Evolutionary conservation across 1,140 invertebrate species (phyloP), one percentile per base, ranked within the genome.

Genomic region (Calephelis nemesis): DNA sequence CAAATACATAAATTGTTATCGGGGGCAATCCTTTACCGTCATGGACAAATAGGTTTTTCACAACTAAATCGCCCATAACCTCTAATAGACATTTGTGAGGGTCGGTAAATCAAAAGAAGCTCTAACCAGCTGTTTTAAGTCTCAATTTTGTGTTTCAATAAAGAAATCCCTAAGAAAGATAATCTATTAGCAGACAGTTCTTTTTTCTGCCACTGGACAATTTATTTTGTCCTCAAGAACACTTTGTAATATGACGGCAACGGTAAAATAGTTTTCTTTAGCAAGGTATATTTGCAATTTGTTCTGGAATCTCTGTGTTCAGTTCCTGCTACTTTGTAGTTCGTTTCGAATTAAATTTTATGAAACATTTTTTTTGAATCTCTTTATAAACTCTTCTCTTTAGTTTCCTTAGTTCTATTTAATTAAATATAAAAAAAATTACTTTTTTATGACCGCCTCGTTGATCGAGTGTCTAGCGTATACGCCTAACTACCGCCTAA

Each of bases 1-100:
- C 81, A 86, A 88, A 86, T 83, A 85, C 80, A 85, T 86, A 88
- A 88, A 88, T 88, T 88, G 84, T 86, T 85, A 81, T 77, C 70
- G 77, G 77, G 72, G 78, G 77, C 76, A 76, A 84, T 83, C 75
- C 78, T 79, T 84, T 77, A 77, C 60, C 65, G 62, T 70, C 65
- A 48, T n/a, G 42, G 49, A 60, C 12, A 50, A 30, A 71, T 67
- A 67, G 67, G 49, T 68, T 72, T 67, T 68, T 72, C 64, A 47
- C 62, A 69, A 52, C 65, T 66, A 52, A 66, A 52, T 66, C 65
- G 50, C 47, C 67, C 45, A 67, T 50, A 50, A 63, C 47, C 60
- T 45, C 63, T 60, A 64, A 69, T 50, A 63, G 48, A 15, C 48
- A 19, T 40, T 11, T 30, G 60, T 62, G 39, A 13, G 19, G 11